phyloP scores from a whole-genome alignment of 2,888 invertebrate genomes.

The Anticlea derivata region DNA sequence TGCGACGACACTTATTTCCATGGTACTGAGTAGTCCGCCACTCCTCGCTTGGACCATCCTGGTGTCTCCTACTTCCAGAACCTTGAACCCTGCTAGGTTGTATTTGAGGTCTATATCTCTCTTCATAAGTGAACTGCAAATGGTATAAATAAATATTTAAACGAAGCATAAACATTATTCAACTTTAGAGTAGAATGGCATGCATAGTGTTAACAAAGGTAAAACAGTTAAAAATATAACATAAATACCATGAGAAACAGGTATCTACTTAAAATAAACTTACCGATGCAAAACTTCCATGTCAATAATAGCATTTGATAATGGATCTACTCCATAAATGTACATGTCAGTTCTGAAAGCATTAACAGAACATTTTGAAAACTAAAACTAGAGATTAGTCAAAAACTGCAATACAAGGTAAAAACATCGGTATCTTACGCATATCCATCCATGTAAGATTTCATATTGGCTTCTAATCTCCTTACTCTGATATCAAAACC shows the following conservation, averaged over 20 bases:
- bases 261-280: no score
- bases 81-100: slow-evolving; percentile 86
- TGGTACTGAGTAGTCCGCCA: slow-evolving; percentile 82
- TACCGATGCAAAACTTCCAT: slow-evolving; percentile 91
- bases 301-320: slow-evolving; percentile 91
- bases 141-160: background rate
- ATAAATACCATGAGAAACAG: no score
- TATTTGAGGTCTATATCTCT: slow-evolving; percentile 85
- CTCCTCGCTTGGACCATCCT: slow-evolving; percentile 67
- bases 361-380: slow-evolving; percentile 6
- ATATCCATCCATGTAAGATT: slow-evolving; percentile 85
- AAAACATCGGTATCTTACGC: slow-evolving; percentile 83
- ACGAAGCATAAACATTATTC: no score
- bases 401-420: background rate
- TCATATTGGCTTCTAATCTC: slow-evolving; percentile 89
- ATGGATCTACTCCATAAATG: slow-evolving; percentile 92
- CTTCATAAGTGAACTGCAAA: slow-evolving; percentile 84
- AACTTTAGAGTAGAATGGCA: no score
- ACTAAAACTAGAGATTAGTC: background rate
- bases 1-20: slow-evolving; percentile 92
- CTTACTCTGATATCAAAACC: slow-evolving; percentile 91
- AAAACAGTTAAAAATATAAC: no score
- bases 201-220: no score
- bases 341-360: slow-evolving; percentile 91
- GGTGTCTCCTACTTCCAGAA: slow-evolving; percentile 85